Evolutionary conservation across 53 echinoderm and acorn worm genomes (phyloP).

Genomic region (Crossaster papposus): DNA sequence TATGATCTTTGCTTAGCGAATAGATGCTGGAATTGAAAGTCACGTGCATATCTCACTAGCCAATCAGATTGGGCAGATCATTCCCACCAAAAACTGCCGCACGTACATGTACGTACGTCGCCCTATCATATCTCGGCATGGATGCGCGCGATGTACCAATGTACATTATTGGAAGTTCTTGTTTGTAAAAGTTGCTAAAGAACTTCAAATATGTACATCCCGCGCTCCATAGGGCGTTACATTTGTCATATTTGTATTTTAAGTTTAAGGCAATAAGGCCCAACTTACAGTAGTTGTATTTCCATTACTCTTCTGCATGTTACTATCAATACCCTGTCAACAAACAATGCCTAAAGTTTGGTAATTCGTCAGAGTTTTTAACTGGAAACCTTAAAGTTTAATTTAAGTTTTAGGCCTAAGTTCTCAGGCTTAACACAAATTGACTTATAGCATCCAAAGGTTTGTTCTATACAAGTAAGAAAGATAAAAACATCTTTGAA

Average conservation of each 20-base stretch:
- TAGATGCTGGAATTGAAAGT: not conserved
- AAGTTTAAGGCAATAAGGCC: too few species aligned
- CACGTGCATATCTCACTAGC: not conserved
- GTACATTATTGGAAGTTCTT: too few species aligned
- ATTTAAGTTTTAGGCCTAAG: too few species aligned
- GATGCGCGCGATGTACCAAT: too few species aligned
- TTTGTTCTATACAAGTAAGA: conserved; percentile 25
- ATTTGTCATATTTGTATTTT: too few species aligned
- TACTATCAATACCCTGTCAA: conserved; percentile 33
- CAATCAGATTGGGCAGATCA: not conserved
- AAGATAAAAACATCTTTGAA: conserved; percentile 6
- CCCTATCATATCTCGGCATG: too few species aligned
- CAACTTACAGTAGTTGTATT: conserved; percentile 4
- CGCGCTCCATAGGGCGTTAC: too few species aligned
- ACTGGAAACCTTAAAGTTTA: not conserved
- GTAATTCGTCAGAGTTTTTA: not conserved
- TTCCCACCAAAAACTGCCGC: not conserved
- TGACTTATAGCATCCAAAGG: not conserved
- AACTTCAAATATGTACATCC: too few species aligned
- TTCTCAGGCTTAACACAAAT: too few species aligned
- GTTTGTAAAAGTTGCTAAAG: too few species aligned
- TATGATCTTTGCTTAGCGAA: too few species aligned
- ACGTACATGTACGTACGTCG: not conserved
- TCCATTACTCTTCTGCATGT: not conserved
- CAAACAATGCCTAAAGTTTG: not conserved